A percentile compares a stretch with the other conserved stretches of the same genome.
These are phyloP conservation scores for Homalodisca vitripennis DNA, from an alignment of 1,140 invertebrate genomes.

Conservation along the genomic window DNA sequence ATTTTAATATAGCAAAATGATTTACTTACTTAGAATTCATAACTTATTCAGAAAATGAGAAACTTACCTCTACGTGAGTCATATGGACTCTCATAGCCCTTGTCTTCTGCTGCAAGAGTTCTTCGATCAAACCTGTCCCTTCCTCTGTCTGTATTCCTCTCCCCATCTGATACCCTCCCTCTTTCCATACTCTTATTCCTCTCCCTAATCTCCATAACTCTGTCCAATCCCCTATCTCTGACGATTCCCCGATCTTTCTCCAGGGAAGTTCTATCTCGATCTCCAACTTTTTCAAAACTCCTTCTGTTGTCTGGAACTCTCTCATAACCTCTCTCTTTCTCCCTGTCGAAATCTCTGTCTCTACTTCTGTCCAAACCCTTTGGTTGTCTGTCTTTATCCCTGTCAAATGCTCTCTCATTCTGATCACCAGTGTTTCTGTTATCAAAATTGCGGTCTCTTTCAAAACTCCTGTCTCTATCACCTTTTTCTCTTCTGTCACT, in stretches of 20 bases:
- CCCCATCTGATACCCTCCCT: conserved; percentile 19
- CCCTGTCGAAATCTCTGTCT: conserved; percentile 28
- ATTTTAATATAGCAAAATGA: too few relatives aligned
- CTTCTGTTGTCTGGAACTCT: conserved; percentile 23
- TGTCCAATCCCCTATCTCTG: conserved; percentile 32
- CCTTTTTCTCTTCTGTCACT: conserved; percentile 39
- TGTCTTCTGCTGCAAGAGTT: conserved; percentile 35
- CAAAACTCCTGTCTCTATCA: conserved; percentile 24
- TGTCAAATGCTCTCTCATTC: conserved; percentile 39
- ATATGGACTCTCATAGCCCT: conserved; percentile 40
- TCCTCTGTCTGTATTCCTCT: conserved; percentile 31
- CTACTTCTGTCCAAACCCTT: conserved; percentile 16
- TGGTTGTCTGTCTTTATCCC: conserved; percentile 39
- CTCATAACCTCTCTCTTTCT: conserved; percentile 31
- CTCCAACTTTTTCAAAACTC: conserved; percentile 31
- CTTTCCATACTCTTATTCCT: conserved; percentile 31
- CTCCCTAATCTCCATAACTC: conserved; percentile 28
- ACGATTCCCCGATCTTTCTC: conserved; percentile 36
- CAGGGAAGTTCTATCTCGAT: conserved; percentile 31
- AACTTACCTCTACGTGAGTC: conserved; percentile 36
- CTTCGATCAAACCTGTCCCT: conserved; percentile 37
- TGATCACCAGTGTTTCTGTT: neutral
- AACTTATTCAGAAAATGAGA: neutral
- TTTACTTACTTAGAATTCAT: neutral
- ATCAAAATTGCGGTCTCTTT: conserved; percentile 28